phyloP scores from a whole-genome alignment of 2,888 invertebrate species.

The Ophioninae sp. region DNA sequence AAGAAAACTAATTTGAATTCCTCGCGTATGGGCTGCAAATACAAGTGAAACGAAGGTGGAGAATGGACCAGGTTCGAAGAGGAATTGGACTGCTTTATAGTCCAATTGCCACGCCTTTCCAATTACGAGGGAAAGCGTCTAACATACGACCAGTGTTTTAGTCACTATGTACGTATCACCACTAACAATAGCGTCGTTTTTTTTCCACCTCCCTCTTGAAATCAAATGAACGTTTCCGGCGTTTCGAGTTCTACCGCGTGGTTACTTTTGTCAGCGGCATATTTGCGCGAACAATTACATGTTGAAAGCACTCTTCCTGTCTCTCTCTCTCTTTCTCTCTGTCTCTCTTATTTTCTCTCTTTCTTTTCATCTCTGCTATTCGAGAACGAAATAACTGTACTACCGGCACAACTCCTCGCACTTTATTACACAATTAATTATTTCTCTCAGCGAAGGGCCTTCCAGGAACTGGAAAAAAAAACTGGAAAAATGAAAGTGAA shows the following conservation, averaged over 20 bases:
- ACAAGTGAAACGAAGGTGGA: conserved; percentile 9
- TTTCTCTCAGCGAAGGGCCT: conserved; percentile 5
- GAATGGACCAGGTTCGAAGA: conserved; percentile 24
- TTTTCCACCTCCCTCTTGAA: conserved; percentile 12
- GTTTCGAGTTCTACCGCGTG: conserved; percentile 7
- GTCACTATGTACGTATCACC: neutral
- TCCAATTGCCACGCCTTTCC: conserved; percentile 62
- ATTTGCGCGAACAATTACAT: conserved; percentile 3
- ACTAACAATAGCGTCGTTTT: conserved; percentile 14
- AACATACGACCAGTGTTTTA: conserved; percentile 35
- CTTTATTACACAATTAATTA: conserved; percentile 42
- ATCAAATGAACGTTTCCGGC: conserved; percentile 35
- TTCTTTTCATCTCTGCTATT: neutral
- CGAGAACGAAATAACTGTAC: conserved; percentile 36
- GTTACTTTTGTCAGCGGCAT: conserved; percentile 17
- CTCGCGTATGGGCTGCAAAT: neutral
- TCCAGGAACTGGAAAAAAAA: neutral
- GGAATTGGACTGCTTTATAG: conserved; percentile 56
- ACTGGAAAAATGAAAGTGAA: neutral
- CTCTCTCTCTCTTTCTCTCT: neutral
- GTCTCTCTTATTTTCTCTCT: neutral
- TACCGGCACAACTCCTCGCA: conserved; percentile 11
- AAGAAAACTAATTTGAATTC: conserved; percentile 52
- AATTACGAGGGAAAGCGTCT: conserved; percentile 50
- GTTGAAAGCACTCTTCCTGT: neutral